Evolutionary conservation across 1,140 invertebrate genomes (phyloP), one percentile per base, ranked within the genome.

Genomic region (Mercenaria mercenaria): DNA sequence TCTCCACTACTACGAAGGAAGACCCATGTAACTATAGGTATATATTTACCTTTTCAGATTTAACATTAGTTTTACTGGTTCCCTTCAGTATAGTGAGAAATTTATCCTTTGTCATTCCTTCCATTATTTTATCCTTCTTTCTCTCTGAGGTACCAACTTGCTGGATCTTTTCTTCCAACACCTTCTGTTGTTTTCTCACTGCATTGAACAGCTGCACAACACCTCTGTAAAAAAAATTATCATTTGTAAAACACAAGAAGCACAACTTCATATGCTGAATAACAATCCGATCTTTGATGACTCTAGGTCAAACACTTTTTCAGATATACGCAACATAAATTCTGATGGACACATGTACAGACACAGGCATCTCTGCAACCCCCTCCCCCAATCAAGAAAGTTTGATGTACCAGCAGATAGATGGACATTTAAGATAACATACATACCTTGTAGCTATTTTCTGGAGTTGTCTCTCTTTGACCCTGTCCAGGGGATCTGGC

Each of bases 191-290:
- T 91, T 97, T 97, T 94, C 97, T 97, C 0, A 99, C 98, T 34
- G 98, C 98, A 97, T 99, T 99, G 92, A 99, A 99, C 91, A 99
- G 96, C 95, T 99, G 98, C 0, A 99, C 98, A 6, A 99, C 98
- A 94, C 98, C 98, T 94, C 98, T 98, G 91, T 47, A 96, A 96
- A 91, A 93, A 91, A n/a, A n/a, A n/a, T n/a, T n/a, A n/a, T n/a
- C n/a, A n/a, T n/a, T n/a, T n/a, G 92, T 26, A 32, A 3, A 47
- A 41, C 47, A n/a, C n/a, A n/a, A n/a, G n/a, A n/a, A n/a, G n/a
- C n/a, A n/a, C n/a, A n/a, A n/a, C n/a, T n/a, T n/a, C n/a, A n/a
- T n/a, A n/a, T n/a, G n/a, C n/a, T n/a, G n/a, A n/a, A n/a, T n/a
- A n/a, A n/a, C n/a, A n/a, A n/a, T n/a, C n/a, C n/a, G n/a, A n/a